A percentile compares a stretch with the other conserved stretches of the same genome.
Evolutionary conservation across 1,140 invertebrate species (phyloP).

Genomic region (Phymastichus coffea): DNA sequence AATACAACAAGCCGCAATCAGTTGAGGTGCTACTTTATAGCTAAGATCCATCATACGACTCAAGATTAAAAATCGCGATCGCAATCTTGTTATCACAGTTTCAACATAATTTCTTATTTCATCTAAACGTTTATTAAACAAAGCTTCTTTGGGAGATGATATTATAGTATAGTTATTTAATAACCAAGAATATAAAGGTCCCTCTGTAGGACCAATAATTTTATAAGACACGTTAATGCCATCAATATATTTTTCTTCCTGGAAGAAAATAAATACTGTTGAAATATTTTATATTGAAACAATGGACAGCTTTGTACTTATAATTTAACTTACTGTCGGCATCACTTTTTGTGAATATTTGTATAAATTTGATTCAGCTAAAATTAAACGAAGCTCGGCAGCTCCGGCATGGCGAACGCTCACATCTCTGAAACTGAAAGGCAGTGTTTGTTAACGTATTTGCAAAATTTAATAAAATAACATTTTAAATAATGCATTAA

Average conservation of each 20-base stretch:
- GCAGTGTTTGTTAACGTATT: constrained; percentile 2
- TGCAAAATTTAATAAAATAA: not conserved
- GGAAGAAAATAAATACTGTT: constrained; percentile 13
- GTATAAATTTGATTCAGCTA: constrained; percentile 38
- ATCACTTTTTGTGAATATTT: constrained; percentile 33
- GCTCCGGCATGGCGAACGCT: constrained; percentile 39
- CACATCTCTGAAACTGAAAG: constrained; percentile 38
- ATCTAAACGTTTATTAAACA: constrained; percentile 35
- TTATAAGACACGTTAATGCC: constrained; percentile 36
- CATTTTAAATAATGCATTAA: not conserved
- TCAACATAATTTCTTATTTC: constrained; percentile 32
- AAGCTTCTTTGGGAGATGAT: constrained; percentile 18
- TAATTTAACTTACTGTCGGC: constrained; percentile 30
- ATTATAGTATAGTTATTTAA: constrained; percentile 31
- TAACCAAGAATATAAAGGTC: constrained; percentile 35
- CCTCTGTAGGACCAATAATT: constrained; percentile 33
- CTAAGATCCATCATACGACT: constrained; percentile 37
- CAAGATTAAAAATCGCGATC: constrained; percentile 36
- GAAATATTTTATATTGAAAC: constrained; percentile 7
- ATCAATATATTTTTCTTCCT: constrained; percentile 33
- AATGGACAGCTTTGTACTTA: not conserved
- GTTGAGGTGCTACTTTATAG: constrained; percentile 36
- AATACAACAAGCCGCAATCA: constrained; percentile 39
- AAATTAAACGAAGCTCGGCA: constrained; percentile 26
- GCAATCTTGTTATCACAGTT: constrained; percentile 34